A percentile compares a stretch with the other conserved stretches of the same genome.
Conservation (phyloP, 2,888 invertebrate species). For the Adineta ricciae region DNA sequence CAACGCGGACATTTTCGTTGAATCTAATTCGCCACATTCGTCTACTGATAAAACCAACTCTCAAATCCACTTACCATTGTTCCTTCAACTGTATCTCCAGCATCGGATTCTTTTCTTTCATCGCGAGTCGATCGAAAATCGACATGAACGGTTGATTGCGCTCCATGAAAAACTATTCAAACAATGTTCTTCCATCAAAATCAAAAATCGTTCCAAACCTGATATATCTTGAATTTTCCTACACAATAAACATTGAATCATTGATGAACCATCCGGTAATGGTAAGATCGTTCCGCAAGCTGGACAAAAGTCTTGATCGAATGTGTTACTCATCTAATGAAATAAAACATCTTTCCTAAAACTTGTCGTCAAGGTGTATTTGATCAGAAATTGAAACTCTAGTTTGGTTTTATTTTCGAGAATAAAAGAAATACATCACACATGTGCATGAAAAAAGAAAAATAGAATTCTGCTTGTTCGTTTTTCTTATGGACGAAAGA, state of each 20-base stretch:
- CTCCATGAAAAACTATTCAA: neutral
- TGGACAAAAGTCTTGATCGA: slow-evolving; percentile 61
- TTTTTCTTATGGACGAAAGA: neutral
- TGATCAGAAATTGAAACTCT: slow-evolving; percentile 56
- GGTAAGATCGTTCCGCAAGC: slow-evolving; percentile 79
- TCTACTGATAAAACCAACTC: no score
- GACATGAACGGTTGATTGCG: slow-evolving; percentile 1
- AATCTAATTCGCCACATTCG: slow-evolving; percentile 36
- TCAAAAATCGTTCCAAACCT: neutral
- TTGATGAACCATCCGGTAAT: slow-evolving; percentile 56
- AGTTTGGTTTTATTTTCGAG: slow-evolving; percentile 38
- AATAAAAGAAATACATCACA: slow-evolving; percentile 35
- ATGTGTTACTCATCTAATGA: neutral
- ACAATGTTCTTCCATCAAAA: neutral
- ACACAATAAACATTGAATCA: slow-evolving; percentile 30
- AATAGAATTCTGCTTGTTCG: no score
- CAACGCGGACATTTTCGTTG: slow-evolving; percentile 65
- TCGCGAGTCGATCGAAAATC: slow-evolving; percentile 36
- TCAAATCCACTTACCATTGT: neutral
- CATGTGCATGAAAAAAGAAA: slow-evolving; percentile 44
- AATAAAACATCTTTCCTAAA: slow-evolving; percentile 44
- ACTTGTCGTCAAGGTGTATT: slow-evolving; percentile 63
- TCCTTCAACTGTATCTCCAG: slow-evolving; percentile 35
- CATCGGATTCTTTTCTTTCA: slow-evolving; percentile 35
- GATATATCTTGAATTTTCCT: slow-evolving; percentile 21